Conservation (phyloP, 2,888 invertebrate genomes). For the Trissolcus brochymenae region DNA sequence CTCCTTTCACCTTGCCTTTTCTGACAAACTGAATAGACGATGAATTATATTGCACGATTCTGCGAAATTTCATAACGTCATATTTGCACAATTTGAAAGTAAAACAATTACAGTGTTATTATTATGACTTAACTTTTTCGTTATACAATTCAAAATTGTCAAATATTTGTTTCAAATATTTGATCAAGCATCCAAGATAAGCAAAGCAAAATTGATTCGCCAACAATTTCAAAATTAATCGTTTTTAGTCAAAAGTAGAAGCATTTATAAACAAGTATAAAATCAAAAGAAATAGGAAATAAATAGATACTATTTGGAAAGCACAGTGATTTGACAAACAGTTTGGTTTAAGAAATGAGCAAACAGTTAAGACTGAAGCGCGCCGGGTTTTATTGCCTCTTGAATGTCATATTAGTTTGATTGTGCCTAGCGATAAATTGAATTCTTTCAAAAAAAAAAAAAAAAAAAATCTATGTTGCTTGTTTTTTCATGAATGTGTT, state of each 20-base stretch:
- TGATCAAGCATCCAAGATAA: background rate
- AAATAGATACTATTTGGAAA: background rate
- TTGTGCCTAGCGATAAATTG: slow-evolving; percentile 7
- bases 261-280: too few species aligned
- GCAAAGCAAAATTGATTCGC: background rate
- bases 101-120: slow-evolving; percentile 14
- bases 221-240: background rate
- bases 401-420: background rate
- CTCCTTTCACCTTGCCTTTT: background rate
- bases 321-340: too few species aligned
- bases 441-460: slow-evolving; percentile 1
- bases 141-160: slow-evolving; percentile 18
- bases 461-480: background rate
- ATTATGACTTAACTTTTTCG: slow-evolving; percentile 7
- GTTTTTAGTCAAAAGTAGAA: too few species aligned
- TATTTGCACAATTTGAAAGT: slow-evolving; percentile 18
- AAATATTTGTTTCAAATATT: slow-evolving; percentile 29
- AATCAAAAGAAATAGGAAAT: background rate
- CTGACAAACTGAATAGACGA: background rate
- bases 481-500: slow-evolving; percentile 1
- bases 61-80: slow-evolving; percentile 14
- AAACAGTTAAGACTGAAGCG: background rate
- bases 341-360: too few species aligned
- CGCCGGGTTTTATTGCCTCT: background rate
- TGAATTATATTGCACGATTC: background rate